Conservation (phyloP, 2,888 invertebrate species). For the Neoitamus cyanurus region DNA sequence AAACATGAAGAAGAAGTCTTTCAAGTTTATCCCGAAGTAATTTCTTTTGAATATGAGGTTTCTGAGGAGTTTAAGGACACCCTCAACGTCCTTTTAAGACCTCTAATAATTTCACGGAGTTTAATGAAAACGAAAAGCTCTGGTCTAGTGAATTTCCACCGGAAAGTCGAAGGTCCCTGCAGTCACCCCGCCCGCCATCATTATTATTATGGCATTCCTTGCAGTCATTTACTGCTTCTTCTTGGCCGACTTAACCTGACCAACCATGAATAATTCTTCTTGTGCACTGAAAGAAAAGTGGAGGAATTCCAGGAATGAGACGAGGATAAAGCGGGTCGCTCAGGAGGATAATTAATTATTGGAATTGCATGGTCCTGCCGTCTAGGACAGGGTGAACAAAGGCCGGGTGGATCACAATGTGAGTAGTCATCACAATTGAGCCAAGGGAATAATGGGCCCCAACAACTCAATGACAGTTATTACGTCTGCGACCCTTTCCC, state of each 20-base stretch:
- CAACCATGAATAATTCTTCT: not conserved
- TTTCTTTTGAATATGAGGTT: not conserved
- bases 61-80: not conserved
- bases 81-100: not conserved
- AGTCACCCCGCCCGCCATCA: not conserved
- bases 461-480: not conserved
- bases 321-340: not conserved
- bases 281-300: not conserved
- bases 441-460: not conserved
- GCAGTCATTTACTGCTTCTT: not conserved
- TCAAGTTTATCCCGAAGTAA: not conserved
- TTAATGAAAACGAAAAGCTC: not conserved
- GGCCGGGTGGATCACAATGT: not conserved
- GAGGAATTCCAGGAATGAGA: not conserved
- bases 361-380: not conserved
- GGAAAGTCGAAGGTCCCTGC: not conserved
- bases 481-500: not conserved
- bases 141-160: not conserved
- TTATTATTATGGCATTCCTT: conserved; percentile 1
- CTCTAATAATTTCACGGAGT: not conserved
- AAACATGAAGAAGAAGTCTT: not conserved
- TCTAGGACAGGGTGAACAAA: not conserved
- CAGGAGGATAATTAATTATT: not conserved
- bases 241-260: conserved; percentile 1
- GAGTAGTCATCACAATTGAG: not conserved